Conservation (phyloP, 2,113 vertebrate genomes). For the Alaudala cheleensis region DNA sequence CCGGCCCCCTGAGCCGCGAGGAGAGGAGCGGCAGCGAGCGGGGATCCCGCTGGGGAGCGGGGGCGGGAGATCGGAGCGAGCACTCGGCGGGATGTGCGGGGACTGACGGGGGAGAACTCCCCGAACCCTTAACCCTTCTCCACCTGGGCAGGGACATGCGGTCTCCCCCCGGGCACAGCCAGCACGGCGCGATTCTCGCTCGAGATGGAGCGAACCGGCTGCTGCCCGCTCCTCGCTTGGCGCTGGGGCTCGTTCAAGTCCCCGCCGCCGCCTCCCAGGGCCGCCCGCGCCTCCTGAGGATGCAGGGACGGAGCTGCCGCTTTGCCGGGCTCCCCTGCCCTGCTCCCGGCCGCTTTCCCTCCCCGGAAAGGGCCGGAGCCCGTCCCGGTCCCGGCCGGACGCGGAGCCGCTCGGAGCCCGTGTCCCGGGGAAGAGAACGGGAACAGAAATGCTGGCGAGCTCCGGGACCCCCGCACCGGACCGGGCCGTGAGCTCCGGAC, state of each 20-base stretch:
- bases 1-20: background rate
- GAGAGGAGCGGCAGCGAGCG: background rate
- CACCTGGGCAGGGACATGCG: too few species aligned
- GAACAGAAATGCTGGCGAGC: background rate
- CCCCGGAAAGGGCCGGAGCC: background rate
- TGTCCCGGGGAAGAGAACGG: background rate
- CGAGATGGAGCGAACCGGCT: background rate
- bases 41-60: background rate
- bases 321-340: background rate
- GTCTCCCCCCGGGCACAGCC: background rate
- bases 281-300: background rate
- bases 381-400: background rate
- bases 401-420: background rate
- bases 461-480: background rate
- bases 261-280: too few species aligned
- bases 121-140: background rate
- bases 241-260: background rate
- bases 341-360: background rate
- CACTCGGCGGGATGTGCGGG: background rate
- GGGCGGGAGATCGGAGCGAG: background rate
- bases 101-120: background rate
- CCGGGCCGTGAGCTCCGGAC: background rate
- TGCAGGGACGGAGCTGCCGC: background rate
- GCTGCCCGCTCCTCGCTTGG: background rate
- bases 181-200: background rate